These are phyloP conservation scores for Ictalurus furcatus DNA, from an alignment of 2,113 vertebrate species.

Conservation along the genomic window DNA sequence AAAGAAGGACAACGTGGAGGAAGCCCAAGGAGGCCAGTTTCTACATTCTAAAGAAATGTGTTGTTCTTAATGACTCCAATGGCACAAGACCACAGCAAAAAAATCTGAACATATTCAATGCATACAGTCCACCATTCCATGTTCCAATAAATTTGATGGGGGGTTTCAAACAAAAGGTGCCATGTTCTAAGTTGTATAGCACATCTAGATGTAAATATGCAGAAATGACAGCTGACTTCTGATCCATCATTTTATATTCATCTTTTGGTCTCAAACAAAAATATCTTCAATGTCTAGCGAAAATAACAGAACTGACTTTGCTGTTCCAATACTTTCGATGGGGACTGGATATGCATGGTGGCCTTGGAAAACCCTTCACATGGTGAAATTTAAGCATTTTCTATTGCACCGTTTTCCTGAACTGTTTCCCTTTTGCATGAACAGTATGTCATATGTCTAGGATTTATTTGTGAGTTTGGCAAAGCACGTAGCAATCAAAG, in stretches of 20 bases:
- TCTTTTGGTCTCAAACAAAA: too few species aligned
- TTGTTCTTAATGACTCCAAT: not conserved
- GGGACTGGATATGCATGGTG: not conserved
- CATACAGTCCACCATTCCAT: not conserved
- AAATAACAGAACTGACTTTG: too few species aligned
- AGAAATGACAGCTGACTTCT: too few species aligned
- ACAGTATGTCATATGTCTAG: not conserved
- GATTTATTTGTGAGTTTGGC: not conserved
- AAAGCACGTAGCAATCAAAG: not conserved
- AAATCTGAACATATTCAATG: not conserved
- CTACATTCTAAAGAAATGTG: not conserved
- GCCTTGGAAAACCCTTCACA: not conserved
- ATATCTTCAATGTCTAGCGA: too few species aligned
- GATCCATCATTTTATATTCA: too few species aligned
- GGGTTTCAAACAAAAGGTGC: too few species aligned
- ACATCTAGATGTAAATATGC: too few species aligned
- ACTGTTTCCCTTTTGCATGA: not conserved
- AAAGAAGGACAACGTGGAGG: constrained; percentile 52
- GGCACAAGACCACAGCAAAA: not conserved
- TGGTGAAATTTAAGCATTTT: not conserved
- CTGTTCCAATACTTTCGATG: too few species aligned
- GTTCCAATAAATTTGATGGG: too few species aligned
- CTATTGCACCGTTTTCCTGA: not conserved
- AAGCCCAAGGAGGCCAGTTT: not conserved
- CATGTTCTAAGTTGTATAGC: too few species aligned